Base-by-base conservation (phyloP, 2,888 invertebrate genomes). In the Andrena haemorrhoa region DNA sequence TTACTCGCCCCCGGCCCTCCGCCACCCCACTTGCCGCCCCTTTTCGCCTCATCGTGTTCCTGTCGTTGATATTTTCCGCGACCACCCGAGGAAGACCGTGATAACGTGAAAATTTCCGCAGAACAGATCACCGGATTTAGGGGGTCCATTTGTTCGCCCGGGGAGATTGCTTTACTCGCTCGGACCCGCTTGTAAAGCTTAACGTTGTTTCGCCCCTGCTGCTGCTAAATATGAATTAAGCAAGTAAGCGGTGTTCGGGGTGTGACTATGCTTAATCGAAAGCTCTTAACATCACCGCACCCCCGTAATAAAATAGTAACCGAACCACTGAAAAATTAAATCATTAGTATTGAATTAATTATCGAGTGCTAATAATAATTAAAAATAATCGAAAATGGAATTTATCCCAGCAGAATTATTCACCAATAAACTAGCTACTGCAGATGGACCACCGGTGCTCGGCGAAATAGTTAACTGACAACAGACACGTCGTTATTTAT, bases 41-140 rank as follows among this genome's bases (percentile, higher is more conserved):
- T 64, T 51, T 53, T 47, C 20, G 49, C n/a, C 29, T 20, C 49
- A 29, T 23, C 61, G 51, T 16, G 65, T 58, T 56, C 26, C 56
- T 41, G 29, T 20, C 60, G 60, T 60, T 70, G 60, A 60, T 41
- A 61, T 66, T 74, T 74, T 53, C 61, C 74, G 31, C 58, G 8
- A 64, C 33, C 41, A 16, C 16, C 68, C 65, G 5, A 10, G 7
- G 29, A 26, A 33, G 33, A 53, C 23, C 29, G 49, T 29, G 53
- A 26, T 68, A 68, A 35, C 68, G 33, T 68, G 33, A 69, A 58
- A 53, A 69, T 58, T 58, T 29, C 58, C 35, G 33, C 41, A 12
- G 41, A 35, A 20, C 16, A 35, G 29, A 58, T 58, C 41, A n/a
- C 33, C 58, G 69, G 29, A 47, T 69, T 41, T 29, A 58, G 41